Base-by-base conservation (phyloP, 2,113 vertebrate species). In the Phylloscopus trochilus region DNA sequence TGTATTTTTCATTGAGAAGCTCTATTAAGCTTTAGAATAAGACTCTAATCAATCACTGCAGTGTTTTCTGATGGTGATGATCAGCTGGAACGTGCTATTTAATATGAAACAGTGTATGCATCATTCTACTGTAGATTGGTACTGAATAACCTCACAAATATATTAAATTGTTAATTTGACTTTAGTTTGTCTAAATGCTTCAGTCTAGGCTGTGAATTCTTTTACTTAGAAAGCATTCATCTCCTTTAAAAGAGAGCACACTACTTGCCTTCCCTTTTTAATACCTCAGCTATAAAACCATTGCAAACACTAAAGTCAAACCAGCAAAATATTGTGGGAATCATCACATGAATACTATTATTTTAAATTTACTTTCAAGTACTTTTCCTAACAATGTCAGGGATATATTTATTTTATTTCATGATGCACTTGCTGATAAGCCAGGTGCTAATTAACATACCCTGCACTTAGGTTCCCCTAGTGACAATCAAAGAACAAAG, bases 401-500 rank as follows among this genome's bases (percentile, higher is more conserved):
- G 33, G 30, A 83, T 77, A 13, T 67, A 77, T 83, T 78, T 94
- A n/a, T 74, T 78, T n/a, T 64, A 56, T 78, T 83, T 86, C n/a
- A 52, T 47, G 68, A 60, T 41, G 28, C 24, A 55, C 39, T 92
- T 89, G 66, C 58, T 93, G 69, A 76, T 81, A 87, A 92, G 37
- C 18, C 76, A 79, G 64, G 26, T 70, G 68, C 43, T 80, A 81
- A 81, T 55, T 94, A 86, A 55, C 33, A 80, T 64, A 64, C 14
- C 19, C 30, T 44, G 23, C 55, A 49, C 63, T 55, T 90, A 84
- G 64, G 67, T 76, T 85, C 47, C 59, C 51, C 33, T 7, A 81
- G 59, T 63, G 72, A 47, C 44, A 72, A 63, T 85, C 51, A 55
- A 93, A 92, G 90, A 94, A 84, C 83, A 96, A 90, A 91, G 59